phyloP scores from a whole-genome alignment of 2,113 vertebrate genomes.

The Oenanthe oenanthe region DNA sequence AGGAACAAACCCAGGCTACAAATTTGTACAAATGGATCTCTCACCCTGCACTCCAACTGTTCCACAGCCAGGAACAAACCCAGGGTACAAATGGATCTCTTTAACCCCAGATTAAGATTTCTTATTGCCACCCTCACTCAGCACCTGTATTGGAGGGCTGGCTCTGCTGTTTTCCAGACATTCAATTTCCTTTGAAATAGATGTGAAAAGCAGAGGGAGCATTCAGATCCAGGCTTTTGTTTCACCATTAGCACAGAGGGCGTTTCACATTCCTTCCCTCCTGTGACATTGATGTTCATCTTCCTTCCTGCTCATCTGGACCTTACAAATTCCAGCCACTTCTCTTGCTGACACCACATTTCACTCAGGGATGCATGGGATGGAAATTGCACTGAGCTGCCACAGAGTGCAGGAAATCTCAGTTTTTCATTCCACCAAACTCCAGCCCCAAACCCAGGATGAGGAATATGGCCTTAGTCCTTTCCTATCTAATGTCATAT shows the following conservation, averaged over 20 bases:
- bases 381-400: not conserved
- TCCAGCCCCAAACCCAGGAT: not conserved
- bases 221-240: not conserved
- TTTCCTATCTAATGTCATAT: not conserved
- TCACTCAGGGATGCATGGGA: not conserved
- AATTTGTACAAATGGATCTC: not conserved
- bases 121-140: not conserved
- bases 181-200: not conserved
- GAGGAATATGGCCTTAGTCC: not conserved
- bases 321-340: not conserved
- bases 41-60: not conserved
- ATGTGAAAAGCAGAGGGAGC: not conserved
- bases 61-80: not conserved
- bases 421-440: not conserved
- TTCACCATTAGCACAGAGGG: not conserved
- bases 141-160: not conserved
- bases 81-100: not conserved
- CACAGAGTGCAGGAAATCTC: not conserved
- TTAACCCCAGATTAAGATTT: too few species aligned
- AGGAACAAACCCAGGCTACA: not conserved
- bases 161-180: not conserved
- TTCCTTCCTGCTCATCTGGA: conserved; percentile 34
- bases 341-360: not conserved
- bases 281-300: conserved; percentile 2
- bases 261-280: not conserved